Conservation (phyloP, 1,140 invertebrate species). For the Thaumatotibia leucotreta region DNA sequence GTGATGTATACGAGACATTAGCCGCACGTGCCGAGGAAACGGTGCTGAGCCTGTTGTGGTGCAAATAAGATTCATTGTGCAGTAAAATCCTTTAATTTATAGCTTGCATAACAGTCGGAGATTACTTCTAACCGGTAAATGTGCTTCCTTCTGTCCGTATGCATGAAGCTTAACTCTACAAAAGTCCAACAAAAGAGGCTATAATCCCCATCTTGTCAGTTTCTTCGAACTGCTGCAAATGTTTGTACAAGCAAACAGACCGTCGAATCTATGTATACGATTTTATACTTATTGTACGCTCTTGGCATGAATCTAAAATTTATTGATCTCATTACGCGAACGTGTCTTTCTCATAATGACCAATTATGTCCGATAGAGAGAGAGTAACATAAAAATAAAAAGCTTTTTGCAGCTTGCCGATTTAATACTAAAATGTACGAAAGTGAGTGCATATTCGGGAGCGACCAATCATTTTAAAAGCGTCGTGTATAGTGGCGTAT, state of each 20-base stretch:
- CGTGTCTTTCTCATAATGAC: not conserved
- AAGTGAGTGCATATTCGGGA: conserved; percentile 17
- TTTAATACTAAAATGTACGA: not conserved
- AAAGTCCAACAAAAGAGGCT: not conserved
- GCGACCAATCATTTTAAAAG: conserved; percentile 34
- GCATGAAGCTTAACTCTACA: not conserved
- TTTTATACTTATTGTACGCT: not conserved
- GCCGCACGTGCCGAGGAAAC: not conserved
- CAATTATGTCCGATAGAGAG: not conserved
- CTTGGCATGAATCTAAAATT: not conserved
- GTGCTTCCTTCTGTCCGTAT: not conserved
- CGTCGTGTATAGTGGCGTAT: conserved; percentile 22
- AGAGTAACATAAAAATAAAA: conserved; percentile 10
- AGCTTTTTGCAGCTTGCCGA: not conserved
- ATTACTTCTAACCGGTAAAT: not conserved
- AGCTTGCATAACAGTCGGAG: not conserved
- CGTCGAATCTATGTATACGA: not conserved
- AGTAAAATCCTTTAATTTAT: conserved; percentile 13
- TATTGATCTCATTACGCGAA: not conserved
- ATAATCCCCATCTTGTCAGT: not conserved
- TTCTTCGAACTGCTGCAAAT: not conserved
- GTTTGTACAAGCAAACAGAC: not conserved
- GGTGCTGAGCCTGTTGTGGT: not conserved
- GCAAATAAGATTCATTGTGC: not conserved
- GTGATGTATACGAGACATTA: conserved; percentile 9